Evolutionary conservation across 2,888 invertebrate genomes (phyloP).

Genomic region (Thera obeliscata): DNA sequence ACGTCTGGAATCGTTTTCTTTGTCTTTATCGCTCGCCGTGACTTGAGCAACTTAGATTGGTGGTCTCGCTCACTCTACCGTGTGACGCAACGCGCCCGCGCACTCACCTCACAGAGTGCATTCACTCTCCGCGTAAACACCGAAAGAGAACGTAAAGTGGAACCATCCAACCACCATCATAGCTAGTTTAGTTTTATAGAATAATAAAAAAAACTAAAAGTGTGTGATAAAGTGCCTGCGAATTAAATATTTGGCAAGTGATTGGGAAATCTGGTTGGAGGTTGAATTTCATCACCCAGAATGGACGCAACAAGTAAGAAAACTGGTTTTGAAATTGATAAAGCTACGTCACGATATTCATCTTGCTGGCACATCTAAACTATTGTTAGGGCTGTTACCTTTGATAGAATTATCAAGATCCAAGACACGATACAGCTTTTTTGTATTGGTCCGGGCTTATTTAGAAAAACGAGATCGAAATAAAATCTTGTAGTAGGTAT

Average conservation of each 20-base stretch:
- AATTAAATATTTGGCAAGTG: conserved; percentile 43
- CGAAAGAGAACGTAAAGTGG: conserved; percentile 59
- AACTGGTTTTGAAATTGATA: conserved; percentile 54
- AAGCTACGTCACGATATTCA: conserved; percentile 34
- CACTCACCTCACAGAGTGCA: conserved; percentile 61
- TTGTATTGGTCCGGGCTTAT: neutral
- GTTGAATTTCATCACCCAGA: conserved; percentile 71
- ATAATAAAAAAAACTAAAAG: conserved; percentile 13
- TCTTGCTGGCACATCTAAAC: neutral
- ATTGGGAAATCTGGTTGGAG: conserved; percentile 66
- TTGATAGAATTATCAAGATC: neutral
- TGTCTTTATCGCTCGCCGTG: conserved; percentile 49
- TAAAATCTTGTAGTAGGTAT: no score
- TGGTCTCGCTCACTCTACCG: conserved; percentile 53
- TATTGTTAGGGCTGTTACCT: neutral
- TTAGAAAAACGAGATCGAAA: no score
- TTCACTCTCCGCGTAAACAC: conserved; percentile 74
- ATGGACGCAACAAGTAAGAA: conserved; percentile 82
- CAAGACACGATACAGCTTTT: neutral
- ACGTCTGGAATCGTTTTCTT: conserved; percentile 44
- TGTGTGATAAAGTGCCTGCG: conserved; percentile 37
- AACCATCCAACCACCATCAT: conserved; percentile 9
- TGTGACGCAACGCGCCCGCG: conserved; percentile 64
- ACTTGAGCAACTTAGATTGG: conserved; percentile 36
- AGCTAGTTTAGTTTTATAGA: neutral